phyloP scores from a whole-genome alignment of 2,113 vertebrate species.

The Xenopus tropicalis region DNA sequence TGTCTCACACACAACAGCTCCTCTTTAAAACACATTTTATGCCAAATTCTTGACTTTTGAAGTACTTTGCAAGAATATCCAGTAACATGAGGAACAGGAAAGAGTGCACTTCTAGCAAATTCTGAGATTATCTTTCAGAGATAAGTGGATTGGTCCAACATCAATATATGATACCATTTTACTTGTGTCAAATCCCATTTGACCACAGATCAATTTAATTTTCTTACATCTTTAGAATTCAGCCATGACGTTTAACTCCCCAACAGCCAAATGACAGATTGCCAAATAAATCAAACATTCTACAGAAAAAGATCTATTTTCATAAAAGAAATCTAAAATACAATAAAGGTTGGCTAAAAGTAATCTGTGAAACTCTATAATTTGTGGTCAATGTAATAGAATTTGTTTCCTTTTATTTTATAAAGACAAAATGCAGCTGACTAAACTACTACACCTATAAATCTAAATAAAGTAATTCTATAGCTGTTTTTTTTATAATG shows the following conservation, averaged over 20 bases:
- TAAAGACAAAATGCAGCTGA: too few relatives aligned
- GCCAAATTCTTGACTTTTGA: constrained; percentile 27
- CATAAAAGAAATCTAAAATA: too few relatives aligned
- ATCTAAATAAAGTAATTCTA: too few relatives aligned
- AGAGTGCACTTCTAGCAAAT: constrained; percentile 45
- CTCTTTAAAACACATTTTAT: constrained; percentile 1
- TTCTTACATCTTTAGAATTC: constrained; percentile 39
- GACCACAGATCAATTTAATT: constrained; percentile 45
- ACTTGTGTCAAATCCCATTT: constrained; percentile 46
- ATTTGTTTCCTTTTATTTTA: too few relatives aligned
- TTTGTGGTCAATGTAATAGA: too few relatives aligned
- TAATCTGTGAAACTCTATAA: too few relatives aligned
- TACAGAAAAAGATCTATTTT: too few relatives aligned
- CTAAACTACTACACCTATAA: too few relatives aligned
- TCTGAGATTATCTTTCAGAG: constrained; percentile 46
- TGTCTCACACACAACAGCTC: too few relatives aligned
- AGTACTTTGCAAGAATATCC: constrained; percentile 36
- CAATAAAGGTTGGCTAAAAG: too few relatives aligned
- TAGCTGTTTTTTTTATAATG: too few relatives aligned
- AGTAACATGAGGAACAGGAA: constrained; percentile 43
- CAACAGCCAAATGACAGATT: background rate
- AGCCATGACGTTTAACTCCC: constrained; percentile 33
- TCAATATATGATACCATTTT: constrained; percentile 47
- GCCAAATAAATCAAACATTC: too few relatives aligned
- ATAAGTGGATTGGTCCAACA: constrained; percentile 45